These are phyloP conservation scores for Mormyrus proboscirostris DNA, from an alignment of 2,797 vertebrate species.

Conservation along the genomic window DNA sequence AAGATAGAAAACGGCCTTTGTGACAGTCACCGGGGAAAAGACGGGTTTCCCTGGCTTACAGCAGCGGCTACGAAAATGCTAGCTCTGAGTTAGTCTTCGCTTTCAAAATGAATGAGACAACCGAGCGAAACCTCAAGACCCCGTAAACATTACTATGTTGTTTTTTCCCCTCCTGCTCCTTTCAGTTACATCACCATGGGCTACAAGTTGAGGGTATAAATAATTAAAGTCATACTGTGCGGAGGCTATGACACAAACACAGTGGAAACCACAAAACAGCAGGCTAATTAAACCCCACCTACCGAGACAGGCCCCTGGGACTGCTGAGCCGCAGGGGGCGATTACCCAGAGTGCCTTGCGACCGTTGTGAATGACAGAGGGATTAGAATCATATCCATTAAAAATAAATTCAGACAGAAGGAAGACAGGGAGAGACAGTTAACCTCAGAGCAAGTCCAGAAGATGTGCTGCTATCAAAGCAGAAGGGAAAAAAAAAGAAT, in stretches of 20 bases:
- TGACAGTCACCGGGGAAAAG: slow-evolving; percentile 44
- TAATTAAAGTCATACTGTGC: slow-evolving; percentile 26
- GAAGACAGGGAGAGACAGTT: neutral
- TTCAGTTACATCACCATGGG: slow-evolving; percentile 20
- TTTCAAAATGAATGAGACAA: slow-evolving; percentile 18
- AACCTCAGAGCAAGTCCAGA: neutral
- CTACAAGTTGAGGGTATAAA: slow-evolving; percentile 14
- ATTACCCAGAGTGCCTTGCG: slow-evolving; percentile 16
- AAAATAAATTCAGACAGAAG: slow-evolving; percentile 1
- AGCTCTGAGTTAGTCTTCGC: neutral
- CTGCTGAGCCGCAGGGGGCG: slow-evolving; percentile 8
- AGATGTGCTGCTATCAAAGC: neutral
- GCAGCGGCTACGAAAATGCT: neutral
- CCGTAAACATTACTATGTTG: neutral
- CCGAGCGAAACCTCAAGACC: neutral
- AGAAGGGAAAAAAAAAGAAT: neutral
- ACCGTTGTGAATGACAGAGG: neutral
- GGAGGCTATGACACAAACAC: slow-evolving; percentile 16
- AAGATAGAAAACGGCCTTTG: slow-evolving; percentile 33
- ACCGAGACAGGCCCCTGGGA: slow-evolving; percentile 20
- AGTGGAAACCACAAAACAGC: slow-evolving; percentile 18
- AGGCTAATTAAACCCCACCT: slow-evolving; percentile 28
- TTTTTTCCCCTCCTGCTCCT: neutral
- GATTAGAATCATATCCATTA: neutral
- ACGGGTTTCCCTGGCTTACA: slow-evolving; percentile 41